These are phyloP conservation scores for Smutsia temminckii DNA, from an alignment of 2,797 vertebrate species.

Conservation along the genomic window DNA sequence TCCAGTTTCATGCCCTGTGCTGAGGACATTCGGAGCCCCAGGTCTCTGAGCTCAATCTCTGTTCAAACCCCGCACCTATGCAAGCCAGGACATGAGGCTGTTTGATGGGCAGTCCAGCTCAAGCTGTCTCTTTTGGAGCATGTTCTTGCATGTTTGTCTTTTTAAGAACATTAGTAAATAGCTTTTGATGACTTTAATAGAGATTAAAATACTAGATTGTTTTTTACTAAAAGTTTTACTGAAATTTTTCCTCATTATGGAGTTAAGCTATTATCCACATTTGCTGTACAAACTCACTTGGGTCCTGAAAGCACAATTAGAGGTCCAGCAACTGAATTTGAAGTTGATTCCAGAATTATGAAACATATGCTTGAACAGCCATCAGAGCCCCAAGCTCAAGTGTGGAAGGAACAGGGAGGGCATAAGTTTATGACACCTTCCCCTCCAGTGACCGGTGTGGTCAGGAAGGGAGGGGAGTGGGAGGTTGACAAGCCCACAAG, in stretches of 20 bases:
- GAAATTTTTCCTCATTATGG: background rate
- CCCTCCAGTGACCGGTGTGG: background rate
- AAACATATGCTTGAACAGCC: background rate
- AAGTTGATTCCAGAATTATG: background rate
- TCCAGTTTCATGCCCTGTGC: background rate
- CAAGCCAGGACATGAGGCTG: too few species aligned
- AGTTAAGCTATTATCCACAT: background rate
- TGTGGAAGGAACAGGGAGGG: background rate
- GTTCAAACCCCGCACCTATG: background rate
- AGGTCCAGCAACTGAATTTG: background rate
- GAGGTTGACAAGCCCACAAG: conserved; percentile 14
- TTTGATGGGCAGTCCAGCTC: background rate
- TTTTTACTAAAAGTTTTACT: too few species aligned
- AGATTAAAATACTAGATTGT: background rate
- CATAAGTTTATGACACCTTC: background rate
- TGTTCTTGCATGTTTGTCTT: background rate
- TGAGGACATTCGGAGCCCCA: background rate
- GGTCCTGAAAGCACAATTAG: background rate
- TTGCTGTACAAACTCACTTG: background rate
- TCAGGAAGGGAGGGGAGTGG: background rate
- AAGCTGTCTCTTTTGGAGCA: background rate
- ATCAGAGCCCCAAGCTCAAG: background rate
- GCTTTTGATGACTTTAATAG: background rate
- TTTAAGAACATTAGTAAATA: background rate
- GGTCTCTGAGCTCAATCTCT: background rate